Conservation (phyloP, 2,113 vertebrate species). For the Trichechus manatus region DNA sequence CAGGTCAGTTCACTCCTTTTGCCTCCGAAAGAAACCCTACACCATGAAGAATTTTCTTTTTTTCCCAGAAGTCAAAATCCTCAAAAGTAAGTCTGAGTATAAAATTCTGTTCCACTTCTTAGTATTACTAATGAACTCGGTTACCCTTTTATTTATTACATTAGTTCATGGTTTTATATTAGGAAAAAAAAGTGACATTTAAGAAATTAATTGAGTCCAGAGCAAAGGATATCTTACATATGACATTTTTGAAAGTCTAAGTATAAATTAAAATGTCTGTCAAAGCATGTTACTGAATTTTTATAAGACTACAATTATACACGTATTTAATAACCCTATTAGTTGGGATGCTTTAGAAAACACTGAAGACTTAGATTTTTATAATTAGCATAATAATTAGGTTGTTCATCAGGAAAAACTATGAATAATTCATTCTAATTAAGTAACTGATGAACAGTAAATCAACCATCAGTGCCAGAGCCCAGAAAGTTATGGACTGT, state of each 20-base stretch:
- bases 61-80: neutral
- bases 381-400: conserved; percentile 85
- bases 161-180: conserved; percentile 55
- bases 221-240: neutral
- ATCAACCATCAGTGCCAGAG: conserved; percentile 75
- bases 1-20: neutral
- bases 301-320: conserved; percentile 80
- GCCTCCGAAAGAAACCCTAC: neutral
- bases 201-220: conserved; percentile 72
- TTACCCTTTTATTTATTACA: conserved; percentile 65
- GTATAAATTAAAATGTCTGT: conserved; percentile 67
- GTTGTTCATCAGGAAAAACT: conserved; percentile 75
- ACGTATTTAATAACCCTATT: conserved; percentile 78
- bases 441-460: conserved; percentile 83
- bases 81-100: neutral
- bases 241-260: conserved; percentile 41
- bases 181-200: conserved; percentile 65
- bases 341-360: conserved; percentile 85
- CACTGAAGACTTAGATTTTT: conserved; percentile 80
- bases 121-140: neutral
- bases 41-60: neutral
- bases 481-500: conserved; percentile 63
- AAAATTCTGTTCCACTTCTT: conserved; percentile 38
- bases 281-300: conserved; percentile 69
- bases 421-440: conserved; percentile 89